Base-by-base conservation (phyloP, 2,888 invertebrate species). In the Eledone cirrhosa region DNA sequence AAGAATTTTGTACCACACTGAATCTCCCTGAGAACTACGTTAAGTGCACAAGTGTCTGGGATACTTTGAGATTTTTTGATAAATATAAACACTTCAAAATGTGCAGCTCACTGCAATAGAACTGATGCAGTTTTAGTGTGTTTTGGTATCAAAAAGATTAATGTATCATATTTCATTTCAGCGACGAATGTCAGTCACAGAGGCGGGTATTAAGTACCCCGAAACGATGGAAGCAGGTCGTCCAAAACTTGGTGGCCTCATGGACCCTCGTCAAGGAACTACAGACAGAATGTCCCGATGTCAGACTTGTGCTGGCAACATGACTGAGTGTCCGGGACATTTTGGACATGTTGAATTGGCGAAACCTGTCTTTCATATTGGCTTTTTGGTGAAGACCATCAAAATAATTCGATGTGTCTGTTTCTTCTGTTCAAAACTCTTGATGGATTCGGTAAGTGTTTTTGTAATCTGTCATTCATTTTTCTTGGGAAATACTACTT, bases 181-280 rank as follows among this genome's bases (percentile, higher is more conserved):
- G 97, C 95, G 97, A 81, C 96, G 97, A 75, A 97, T 98, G 97
- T 98, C 98, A 79, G 98, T 98, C 85, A 89, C 90, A 13, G 98
- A 98, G 90, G 98, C 97, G 83, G 98, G 98, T 82, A 97, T 99
- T 85, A 95, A 95, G 90, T 98, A 96, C 91, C 95, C 99, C 2
- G 99, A 99, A 92, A 97, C 98, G 0, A 97, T 98, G 95, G 99
- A 99, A 92, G 98, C 98, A 77, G 99, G 99, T 31, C 94, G 98
- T 74, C 99, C 99, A 0, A 99, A 99, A 91, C 91, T 98, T 81
- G 98, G 98, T 0, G 99, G 99, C 48, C 94, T 99, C 83, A 99
- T 99, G 99, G 99, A 99, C 91, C 99, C 99, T 0, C 93, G 99
- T 79, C 99, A 99, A 92, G 99, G 99, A 86, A 98, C 98, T 80